phyloP scores from a whole-genome alignment of 2,797 vertebrate genomes.

The Microctenopoma stevenorrisi region DNA sequence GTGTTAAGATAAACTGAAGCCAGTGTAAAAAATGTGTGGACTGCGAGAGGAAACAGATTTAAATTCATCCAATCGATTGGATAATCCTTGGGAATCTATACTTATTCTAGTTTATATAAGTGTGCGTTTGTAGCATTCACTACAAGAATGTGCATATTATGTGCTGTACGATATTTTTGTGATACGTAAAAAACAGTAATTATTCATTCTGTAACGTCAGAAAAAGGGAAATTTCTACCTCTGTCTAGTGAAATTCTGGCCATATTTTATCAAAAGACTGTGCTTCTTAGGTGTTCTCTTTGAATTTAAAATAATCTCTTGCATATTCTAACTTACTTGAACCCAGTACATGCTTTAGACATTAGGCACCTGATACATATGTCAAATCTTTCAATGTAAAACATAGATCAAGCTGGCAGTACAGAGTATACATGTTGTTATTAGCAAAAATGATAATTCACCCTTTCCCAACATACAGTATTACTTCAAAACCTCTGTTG shows the following conservation, averaged over 20 bases:
- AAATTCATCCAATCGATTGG: slow-evolving; percentile 11
- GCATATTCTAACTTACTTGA: no score
- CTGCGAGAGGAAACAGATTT: slow-evolving; percentile 5
- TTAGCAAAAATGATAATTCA: neutral
- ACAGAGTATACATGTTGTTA: neutral
- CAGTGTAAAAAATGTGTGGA: slow-evolving; percentile 19
- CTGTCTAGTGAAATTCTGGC: neutral
- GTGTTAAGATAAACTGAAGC: slow-evolving; percentile 28
- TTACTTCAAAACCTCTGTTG: neutral
- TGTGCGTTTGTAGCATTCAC: neutral
- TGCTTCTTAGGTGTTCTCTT: no score
- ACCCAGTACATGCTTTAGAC: no score
- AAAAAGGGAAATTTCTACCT: neutral
- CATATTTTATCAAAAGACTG: no score
- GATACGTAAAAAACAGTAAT: no score
- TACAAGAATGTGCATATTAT: neutral
- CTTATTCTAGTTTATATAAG: neutral
- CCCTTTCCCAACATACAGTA: neutral
- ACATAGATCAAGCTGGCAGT: neutral
- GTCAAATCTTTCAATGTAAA: neutral
- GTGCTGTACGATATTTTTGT: neutral
- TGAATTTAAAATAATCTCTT: no score
- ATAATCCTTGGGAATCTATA: neutral
- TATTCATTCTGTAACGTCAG: neutral
- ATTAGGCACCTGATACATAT: neutral